phyloP scores from a whole-genome alignment of 2,113 vertebrate genomes.

The Numenius arquata region DNA sequence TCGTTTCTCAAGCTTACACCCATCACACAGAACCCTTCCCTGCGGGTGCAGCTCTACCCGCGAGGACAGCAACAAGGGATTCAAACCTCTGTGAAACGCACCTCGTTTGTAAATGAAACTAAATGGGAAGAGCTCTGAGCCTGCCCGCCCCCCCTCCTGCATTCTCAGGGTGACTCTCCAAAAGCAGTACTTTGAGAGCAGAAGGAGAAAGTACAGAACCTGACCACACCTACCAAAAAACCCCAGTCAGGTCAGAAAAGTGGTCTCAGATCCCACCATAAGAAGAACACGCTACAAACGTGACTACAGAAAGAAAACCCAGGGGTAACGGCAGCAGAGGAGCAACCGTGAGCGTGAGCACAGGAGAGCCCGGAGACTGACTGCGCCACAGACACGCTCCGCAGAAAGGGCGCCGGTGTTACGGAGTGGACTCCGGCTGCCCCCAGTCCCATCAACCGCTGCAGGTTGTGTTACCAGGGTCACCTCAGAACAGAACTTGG shows the following conservation, averaged over 20 bases:
- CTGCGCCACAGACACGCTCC: neutral
- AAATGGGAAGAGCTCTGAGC: neutral
- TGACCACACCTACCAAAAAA: neutral
- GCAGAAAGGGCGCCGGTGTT: too few relatives aligned
- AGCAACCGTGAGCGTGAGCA: neutral
- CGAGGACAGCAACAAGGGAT: neutral
- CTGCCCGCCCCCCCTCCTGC: neutral
- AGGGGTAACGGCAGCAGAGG: too few relatives aligned
- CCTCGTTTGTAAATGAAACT: neutral
- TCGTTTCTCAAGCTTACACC: neutral
- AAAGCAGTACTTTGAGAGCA: neutral
- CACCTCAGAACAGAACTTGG: neutral
- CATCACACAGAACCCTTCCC: neutral
- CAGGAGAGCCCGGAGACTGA: neutral
- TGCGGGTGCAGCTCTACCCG: neutral
- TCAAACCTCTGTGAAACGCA: neutral
- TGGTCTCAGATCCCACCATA: neutral
- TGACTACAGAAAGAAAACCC: neutral
- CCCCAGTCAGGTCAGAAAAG: neutral
- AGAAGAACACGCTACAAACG: fast-evolving
- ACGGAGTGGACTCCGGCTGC: neutral
- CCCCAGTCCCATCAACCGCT: neutral
- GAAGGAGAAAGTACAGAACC: neutral
- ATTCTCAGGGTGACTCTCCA: neutral
- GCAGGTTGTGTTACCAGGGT: neutral